These are phyloP conservation scores for Anastrepha ludens DNA, from an alignment of 1,140 invertebrate genomes.

Conservation along the genomic window DNA sequence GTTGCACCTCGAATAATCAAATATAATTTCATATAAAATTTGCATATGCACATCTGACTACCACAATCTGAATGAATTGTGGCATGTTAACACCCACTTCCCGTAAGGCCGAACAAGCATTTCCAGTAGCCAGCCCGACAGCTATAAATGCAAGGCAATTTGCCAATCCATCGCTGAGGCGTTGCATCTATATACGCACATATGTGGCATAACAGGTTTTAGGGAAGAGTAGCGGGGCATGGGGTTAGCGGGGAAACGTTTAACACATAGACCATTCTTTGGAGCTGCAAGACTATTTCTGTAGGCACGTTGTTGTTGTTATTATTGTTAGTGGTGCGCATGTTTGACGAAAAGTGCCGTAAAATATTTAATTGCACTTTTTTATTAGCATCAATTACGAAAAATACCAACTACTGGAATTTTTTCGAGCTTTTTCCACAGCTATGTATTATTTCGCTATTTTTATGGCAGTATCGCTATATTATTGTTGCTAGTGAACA, in stretches of 20 bases:
- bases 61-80: conserved; percentile 42
- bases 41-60: conserved; percentile 43
- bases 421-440: conserved; percentile 1
- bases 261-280: not conserved
- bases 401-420: conserved; percentile 46
- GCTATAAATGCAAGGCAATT: conserved; percentile 28
- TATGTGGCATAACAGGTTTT: conserved; percentile 2
- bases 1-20: conserved; percentile 32
- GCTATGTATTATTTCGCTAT: not conserved
- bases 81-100: conserved; percentile 52
- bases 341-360: conserved; percentile 44
- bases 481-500: not conserved
- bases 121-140: conserved; percentile 29
- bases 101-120: conserved; percentile 48
- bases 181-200: not conserved
- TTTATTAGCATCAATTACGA: conserved; percentile 49
- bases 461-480: conserved; percentile 8
- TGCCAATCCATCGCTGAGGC: conserved; percentile 9
- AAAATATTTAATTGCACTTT: conserved; percentile 50
- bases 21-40: conserved; percentile 48
- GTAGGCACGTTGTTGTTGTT: not conserved
- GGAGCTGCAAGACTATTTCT: not conserved
- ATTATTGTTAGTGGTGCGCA: not conserved
- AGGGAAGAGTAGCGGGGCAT: not conserved
- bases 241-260: not conserved